Evolutionary conservation across 1,140 invertebrate genomes (phyloP), one percentile per base, ranked within the genome.

Genomic region (Lutraria rhynchaena): DNA sequence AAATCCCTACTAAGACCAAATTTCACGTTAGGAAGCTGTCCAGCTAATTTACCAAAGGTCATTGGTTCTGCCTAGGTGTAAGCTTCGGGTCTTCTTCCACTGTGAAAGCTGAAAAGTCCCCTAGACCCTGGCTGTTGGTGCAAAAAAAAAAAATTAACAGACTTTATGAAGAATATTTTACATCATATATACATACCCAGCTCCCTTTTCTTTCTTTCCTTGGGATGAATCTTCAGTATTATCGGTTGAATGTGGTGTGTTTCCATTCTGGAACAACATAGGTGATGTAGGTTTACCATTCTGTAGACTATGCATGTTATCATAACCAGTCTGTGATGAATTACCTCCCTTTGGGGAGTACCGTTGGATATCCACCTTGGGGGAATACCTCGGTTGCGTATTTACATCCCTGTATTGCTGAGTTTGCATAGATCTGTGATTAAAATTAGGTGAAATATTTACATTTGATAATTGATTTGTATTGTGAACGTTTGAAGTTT

Each of bases 281-380:
- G 75, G 75, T 3, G 61, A 24, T 29, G 73, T 61, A 4, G 61
- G 15, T 67, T 78, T 78, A n/a, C 75, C 75, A 55, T 78, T 78
- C 31, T 46, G 60, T 51, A 76, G n/a, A 63, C 57, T 76, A 27
- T 63, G 58, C 75, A 78, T 78, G 41, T 76, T 76, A 55, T 78
- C 75, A 78, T 78, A 78, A 29, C 75, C 75, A 37, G 57, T 41
- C 46, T 78, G 75, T 31, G n/a, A 22, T 3, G 27, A 51, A 41
- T 75, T 60, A 51, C 49, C 49, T 51, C 46, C 75, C 75, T 78
- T 78, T 17, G 75, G 60, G 3, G 75, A 78, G 22, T 49, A 76
- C 9, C 31, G 53, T 27, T 22, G 55, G 29, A 9, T 22, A 27
- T 75, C 35, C 27, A 24, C 44, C 71, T 60, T 76, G n/a, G 58